Evolutionary conservation across 1,140 invertebrate genomes (phyloP).

Genomic region (Matsumurasca onukii): DNA sequence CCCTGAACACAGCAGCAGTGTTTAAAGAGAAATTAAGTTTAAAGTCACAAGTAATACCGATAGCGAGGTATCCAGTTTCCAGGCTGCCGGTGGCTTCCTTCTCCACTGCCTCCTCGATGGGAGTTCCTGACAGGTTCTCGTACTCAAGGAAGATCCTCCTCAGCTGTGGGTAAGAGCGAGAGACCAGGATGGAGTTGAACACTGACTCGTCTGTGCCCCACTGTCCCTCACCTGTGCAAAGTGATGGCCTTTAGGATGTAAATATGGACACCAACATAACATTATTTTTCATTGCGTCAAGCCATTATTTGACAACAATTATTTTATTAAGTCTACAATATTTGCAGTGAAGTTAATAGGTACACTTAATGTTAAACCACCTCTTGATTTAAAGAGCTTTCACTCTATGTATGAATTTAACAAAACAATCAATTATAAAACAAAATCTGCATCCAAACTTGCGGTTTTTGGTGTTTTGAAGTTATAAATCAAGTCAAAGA

Average conservation of each 20-base stretch:
- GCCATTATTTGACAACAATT: neutral
- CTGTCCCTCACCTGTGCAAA: constrained; percentile 53
- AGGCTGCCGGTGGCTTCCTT: constrained; percentile 85
- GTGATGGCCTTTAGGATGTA: neutral
- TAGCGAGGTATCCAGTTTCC: constrained; percentile 80
- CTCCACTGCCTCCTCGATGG: constrained; percentile 84
- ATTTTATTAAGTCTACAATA: neutral
- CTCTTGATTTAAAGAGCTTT: no score
- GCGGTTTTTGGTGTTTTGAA: no score
- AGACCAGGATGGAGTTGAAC: constrained; percentile 64
- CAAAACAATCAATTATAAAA: no score
- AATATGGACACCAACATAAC: neutral
- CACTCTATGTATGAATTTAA: no score
- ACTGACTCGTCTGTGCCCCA: constrained; percentile 70
- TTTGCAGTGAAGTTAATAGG: neutral
- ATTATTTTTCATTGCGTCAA: neutral
- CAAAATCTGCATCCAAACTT: no score
- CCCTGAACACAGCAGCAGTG: no score
- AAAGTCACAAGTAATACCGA: no score
- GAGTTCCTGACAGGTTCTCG: constrained; percentile 70
- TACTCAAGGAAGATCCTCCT: constrained; percentile 72
- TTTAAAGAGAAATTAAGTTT: no score
- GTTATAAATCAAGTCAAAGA: no score
- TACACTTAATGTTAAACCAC: neutral
- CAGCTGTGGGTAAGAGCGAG: constrained; percentile 62